Evolutionary conservation across 1,140 invertebrate species (phyloP), one percentile per base, ranked within the genome.

Genomic region (Drosophila sechellia): DNA sequence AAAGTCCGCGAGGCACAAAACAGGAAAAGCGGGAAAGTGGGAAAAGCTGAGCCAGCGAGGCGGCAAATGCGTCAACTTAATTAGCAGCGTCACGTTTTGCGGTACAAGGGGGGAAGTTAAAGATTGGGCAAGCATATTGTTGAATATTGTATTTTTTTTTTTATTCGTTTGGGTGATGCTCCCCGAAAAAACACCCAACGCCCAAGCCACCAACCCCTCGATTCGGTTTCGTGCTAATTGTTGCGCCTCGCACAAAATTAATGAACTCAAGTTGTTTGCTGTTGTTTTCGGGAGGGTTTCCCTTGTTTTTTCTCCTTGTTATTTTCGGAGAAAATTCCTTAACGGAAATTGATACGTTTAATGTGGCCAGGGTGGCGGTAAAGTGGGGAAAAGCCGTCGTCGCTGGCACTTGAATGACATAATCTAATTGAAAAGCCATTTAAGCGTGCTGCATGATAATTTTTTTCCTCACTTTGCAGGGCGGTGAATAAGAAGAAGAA

Each of bases 381-480:
- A 46, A 50, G 31, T 61, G 43, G 5, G 63, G 43, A 39, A 46
- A 46, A 55, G 25, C 61, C 53, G 45, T 76, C 53, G 49, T 76
- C 52, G 39, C 58, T 69, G 74, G 72, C 84, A 69, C 70, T 79
- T 70, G 60, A 87, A 87, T 87, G 83, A 89, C 83, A 87, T 87
- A 87, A 87, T 87, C 84, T 89, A 87, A 87, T 87, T 87, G 83
- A 87, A 87, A 87, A 87, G 84, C 83, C 79, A 87, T 87, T 87
- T 87, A 87, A 77, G 83, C 83, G 84, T 83, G 76, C 84, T 89
- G 83, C 79, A 89, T 89, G 83, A 89, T 87, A 87, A 87, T 87
- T 87, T 89, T 80, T 73, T 49, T 50, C 6, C 13, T 37, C 17
- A 4, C 27, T 31, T 39, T 10, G 4, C n/a, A 1, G n/a, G n/a